Conservation (phyloP, 2,888 invertebrate genomes). For the Drosophila multiciliata region DNA sequence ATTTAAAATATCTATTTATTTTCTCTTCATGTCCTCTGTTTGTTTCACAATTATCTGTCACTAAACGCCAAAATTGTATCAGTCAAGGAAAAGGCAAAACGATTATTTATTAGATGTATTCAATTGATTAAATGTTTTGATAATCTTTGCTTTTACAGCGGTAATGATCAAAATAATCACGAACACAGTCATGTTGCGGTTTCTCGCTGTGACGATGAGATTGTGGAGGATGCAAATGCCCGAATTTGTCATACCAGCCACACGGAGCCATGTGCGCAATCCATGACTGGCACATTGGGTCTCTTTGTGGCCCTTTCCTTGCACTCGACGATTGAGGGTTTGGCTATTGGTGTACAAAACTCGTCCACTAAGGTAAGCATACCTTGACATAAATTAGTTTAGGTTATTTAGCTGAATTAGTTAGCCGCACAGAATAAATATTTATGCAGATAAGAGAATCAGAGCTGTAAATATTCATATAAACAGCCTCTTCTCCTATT, state of each 20-base stretch:
- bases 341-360: constrained; percentile 92
- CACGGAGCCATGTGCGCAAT: constrained; percentile 88
- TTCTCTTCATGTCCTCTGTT: neutral
- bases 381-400: constrained; percentile 40
- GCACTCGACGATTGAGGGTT: constrained; percentile 92
- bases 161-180: constrained; percentile 41
- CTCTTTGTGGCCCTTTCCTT: constrained; percentile 90
- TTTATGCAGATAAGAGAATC: constrained; percentile 55
- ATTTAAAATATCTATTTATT: neutral
- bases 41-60: neutral
- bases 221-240: constrained; percentile 80
- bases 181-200: constrained; percentile 8
- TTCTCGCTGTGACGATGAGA: constrained; percentile 65
- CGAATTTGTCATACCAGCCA: constrained; percentile 88
- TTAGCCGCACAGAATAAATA: constrained; percentile 58
- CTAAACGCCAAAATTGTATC: neutral
- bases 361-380: constrained; percentile 87
- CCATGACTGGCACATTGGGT: constrained; percentile 88
- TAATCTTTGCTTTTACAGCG: constrained; percentile 23
- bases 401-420: constrained; percentile 24
- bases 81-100: neutral
- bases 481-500: constrained; percentile 55
- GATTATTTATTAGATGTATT: neutral
- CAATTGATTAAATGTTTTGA: constrained; percentile 16
- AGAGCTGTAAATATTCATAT: constrained; percentile 25